Evolutionary conservation across 2,113 vertebrate genomes (phyloP).

Genomic region (Tragulus kanchil): DNA sequence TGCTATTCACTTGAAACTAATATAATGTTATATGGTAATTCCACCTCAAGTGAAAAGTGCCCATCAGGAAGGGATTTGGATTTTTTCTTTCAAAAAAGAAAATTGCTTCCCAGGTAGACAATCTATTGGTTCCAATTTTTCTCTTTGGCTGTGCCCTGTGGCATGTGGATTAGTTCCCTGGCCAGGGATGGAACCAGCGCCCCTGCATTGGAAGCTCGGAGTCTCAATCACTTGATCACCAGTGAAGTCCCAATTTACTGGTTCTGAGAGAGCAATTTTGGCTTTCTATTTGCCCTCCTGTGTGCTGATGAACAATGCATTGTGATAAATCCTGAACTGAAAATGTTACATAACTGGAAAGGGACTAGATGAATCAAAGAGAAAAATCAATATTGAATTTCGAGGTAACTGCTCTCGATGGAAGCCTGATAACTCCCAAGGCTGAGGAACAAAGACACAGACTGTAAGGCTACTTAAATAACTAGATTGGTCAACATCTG

Average conservation of each 20-base stretch:
- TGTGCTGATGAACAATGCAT: background rate
- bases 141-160: background rate
- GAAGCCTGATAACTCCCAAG: background rate
- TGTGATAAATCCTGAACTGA: background rate
- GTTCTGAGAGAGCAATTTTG: background rate
- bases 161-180: background rate
- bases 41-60: background rate
- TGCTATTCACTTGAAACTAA: background rate
- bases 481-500: background rate
- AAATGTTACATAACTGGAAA: background rate
- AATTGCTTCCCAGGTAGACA: background rate
- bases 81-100: background rate
- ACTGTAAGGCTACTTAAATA: background rate
- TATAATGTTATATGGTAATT: background rate
- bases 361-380: background rate
- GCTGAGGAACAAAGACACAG: background rate
- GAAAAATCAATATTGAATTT: background rate
- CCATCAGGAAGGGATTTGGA: background rate
- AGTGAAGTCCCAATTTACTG: background rate
- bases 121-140: background rate
- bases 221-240: background rate
- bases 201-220: background rate
- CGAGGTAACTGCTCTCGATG: background rate
- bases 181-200: background rate
- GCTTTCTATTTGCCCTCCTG: background rate